Conservation (phyloP, 2,797 vertebrate species). For the Anguilla marmorata region DNA sequence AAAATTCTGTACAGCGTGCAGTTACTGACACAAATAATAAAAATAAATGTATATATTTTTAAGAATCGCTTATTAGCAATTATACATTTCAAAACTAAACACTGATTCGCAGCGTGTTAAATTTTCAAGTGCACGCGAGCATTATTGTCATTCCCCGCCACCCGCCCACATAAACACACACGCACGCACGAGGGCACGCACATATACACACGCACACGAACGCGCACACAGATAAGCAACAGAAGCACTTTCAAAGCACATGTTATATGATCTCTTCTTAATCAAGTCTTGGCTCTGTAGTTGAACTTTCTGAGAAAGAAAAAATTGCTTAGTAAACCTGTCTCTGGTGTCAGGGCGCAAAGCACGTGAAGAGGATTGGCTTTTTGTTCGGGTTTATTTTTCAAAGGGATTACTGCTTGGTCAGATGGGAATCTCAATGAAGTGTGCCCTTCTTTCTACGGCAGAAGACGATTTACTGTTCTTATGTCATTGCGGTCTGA, state of each 20-base stretch:
- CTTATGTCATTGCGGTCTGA: slow-evolving; percentile 13
- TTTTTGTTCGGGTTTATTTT: slow-evolving; percentile 20
- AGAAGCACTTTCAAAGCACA: slow-evolving; percentile 3
- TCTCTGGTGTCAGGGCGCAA: neutral
- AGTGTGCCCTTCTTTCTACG: slow-evolving; percentile 9
- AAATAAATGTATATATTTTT: too few relatives aligned
- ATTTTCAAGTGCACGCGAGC: neutral
- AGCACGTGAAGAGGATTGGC: slow-evolving; percentile 11
- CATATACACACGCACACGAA: neutral
- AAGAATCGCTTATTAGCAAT: neutral
- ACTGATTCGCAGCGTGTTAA: neutral
- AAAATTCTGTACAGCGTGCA: neutral
- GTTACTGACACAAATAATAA: neutral
- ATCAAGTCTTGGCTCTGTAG: slow-evolving; percentile 1
- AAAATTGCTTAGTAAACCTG: neutral
- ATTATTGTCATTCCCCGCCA: neutral
- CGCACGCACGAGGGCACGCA: neutral
- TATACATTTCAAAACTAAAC: neutral
- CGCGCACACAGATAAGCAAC: neutral
- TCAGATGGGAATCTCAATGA: slow-evolving; percentile 13
- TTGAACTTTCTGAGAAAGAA: neutral
- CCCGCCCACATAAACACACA: neutral
- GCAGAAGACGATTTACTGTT: slow-evolving; percentile 20
- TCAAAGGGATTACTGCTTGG: neutral
- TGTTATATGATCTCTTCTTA: neutral